phyloP scores from a whole-genome alignment of 2,888 invertebrate species.

The Zhengitettix transpicula region DNA sequence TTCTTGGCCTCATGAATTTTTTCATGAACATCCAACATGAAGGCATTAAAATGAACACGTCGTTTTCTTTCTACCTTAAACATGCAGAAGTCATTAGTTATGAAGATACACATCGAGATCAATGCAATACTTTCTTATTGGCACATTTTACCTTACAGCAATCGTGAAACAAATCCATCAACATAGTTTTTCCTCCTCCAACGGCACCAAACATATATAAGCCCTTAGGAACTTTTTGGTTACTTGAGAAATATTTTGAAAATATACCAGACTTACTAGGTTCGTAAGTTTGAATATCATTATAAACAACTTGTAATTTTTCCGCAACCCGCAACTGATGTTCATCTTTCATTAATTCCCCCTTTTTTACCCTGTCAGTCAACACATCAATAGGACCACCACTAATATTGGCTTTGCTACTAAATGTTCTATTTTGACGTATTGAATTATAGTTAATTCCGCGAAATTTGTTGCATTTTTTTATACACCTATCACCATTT shows the following conservation, averaged over 20 bases:
- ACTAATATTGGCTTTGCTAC: neutral
- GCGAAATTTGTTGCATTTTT: too few relatives aligned
- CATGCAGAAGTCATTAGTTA: neutral
- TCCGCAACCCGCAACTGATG: constrained; percentile 55
- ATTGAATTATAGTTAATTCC: too few relatives aligned
- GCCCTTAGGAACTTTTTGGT: constrained; percentile 46
- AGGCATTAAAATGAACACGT: constrained; percentile 90
- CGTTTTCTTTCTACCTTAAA: constrained; percentile 48
- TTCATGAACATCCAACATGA: constrained; percentile 91
- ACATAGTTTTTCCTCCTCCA: constrained; percentile 94
- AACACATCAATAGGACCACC: constrained; percentile 4
- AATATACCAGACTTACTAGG: constrained; percentile 31
- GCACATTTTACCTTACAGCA: constrained; percentile 37
- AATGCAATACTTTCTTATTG: neutral
- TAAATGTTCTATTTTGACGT: too few relatives aligned
- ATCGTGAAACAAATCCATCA: constrained; percentile 95
- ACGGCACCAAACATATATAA: constrained; percentile 82
- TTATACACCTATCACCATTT: too few relatives aligned
- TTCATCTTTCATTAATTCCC: constrained; percentile 37
- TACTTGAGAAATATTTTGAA: constrained; percentile 21
- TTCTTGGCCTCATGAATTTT: constrained; percentile 75
- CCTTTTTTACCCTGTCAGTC: constrained; percentile 14
- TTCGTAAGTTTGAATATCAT: constrained; percentile 40
- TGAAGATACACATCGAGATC: neutral
- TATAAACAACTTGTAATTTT: constrained; percentile 50